A percentile compares a stretch with the other conserved stretches of the same genome.
Conservation (phyloP, 2,113 vertebrate genomes). For the Xiphophorus maculatus region DNA sequence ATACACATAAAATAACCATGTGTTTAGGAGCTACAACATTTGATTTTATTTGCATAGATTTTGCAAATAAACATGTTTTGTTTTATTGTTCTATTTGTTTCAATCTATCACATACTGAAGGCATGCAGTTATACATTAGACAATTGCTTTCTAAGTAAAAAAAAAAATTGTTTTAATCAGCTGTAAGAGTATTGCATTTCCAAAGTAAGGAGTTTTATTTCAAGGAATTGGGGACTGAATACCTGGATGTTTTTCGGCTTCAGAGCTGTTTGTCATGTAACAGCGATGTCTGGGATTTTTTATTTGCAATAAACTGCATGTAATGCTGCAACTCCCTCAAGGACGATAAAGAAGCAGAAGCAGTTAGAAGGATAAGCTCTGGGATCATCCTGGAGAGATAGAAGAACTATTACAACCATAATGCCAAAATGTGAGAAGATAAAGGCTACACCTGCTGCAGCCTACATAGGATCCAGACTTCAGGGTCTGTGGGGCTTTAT, state of each 20-base stretch:
- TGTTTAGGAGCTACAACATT: not conserved
- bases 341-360: slow-evolving; percentile 31
- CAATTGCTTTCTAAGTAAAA: no score
- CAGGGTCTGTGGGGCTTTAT: slow-evolving; percentile 49
- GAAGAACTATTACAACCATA: slow-evolving; percentile 30
- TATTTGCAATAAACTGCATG: slow-evolving; percentile 42
- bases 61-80: not conserved
- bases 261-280: slow-evolving; percentile 9
- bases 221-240: slow-evolving; percentile 19
- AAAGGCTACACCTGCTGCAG: slow-evolving; percentile 11
- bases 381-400: not conserved
- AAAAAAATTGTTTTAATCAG: not conserved
- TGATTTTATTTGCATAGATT: not conserved
- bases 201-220: slow-evolving; percentile 7
- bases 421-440: slow-evolving; percentile 34
- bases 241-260: slow-evolving; percentile 12
- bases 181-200: not conserved
- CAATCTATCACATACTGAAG: no score
- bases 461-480: slow-evolving; percentile 8
- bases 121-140: no score
- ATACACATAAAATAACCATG: not conserved
- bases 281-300: not conserved
- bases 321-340: slow-evolving; percentile 52
- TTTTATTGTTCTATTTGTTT: not conserved
- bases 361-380: not conserved